A percentile compares a stretch with the other conserved stretches of the same genome.
phyloP scores from a whole-genome alignment of 1,140 invertebrate genomes.

The Ceratoteleas bidentatus region DNA sequence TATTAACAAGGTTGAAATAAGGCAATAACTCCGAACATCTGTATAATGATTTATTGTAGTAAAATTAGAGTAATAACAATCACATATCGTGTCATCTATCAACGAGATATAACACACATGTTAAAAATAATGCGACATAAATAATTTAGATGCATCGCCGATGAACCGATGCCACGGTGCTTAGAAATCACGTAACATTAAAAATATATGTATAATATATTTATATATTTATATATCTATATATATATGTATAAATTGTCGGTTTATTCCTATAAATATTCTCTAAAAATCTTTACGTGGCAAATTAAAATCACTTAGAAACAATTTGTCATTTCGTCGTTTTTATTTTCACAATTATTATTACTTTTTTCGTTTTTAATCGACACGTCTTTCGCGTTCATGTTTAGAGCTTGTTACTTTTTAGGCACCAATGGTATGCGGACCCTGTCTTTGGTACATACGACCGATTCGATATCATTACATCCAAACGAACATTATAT shows the following conservation, averaged over 20 bases:
- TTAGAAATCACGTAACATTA: conserved; percentile 81
- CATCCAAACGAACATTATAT: conserved; percentile 67
- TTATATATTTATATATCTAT: conserved; percentile 76
- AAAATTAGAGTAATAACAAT: conserved; percentile 82
- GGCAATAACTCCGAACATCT: conserved; percentile 21
- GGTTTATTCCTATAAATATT: conserved; percentile 80
- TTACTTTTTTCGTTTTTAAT: conserved; percentile 41
- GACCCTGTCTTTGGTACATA: conserved; percentile 82
- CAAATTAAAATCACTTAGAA: conserved; percentile 79
- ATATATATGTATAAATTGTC: conserved; percentile 79
- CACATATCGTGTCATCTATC: conserved; percentile 81
- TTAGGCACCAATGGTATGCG: conserved; percentile 82
- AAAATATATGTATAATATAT: conserved; percentile 79
- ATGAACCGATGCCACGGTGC: conserved; percentile 77
- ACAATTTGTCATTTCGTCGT: conserved; percentile 75
- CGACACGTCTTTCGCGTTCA: conserved; percentile 26
- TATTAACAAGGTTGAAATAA: background rate
- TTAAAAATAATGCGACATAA: conserved; percentile 80
- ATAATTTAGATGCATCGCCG: conserved; percentile 81
- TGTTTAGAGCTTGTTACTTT: conserved; percentile 74
- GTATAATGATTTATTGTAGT: conserved; percentile 80
- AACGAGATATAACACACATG: conserved; percentile 81
- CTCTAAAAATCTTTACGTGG: conserved; percentile 79
- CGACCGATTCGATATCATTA: conserved; percentile 78
- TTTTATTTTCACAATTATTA: conserved; percentile 39